phyloP scores from a whole-genome alignment of 2,888 invertebrate genomes.

The Portevinia maculata region DNA sequence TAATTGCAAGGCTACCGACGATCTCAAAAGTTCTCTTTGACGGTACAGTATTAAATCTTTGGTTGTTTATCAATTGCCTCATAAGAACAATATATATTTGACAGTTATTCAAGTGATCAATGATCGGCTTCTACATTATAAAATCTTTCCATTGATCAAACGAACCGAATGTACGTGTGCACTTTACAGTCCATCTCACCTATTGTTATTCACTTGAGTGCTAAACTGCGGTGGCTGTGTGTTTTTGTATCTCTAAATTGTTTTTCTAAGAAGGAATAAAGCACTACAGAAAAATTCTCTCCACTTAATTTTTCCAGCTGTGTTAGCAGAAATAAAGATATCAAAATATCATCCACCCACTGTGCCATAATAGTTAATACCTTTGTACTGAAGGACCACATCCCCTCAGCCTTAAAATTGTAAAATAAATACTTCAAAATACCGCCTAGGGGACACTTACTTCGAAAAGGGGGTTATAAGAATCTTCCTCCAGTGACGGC shows the following conservation, averaged over 20 bases:
- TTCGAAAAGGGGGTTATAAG: conserved; percentile 17
- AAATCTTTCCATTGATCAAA: conserved; percentile 11
- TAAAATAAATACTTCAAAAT: conserved; percentile 67
- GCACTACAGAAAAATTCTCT: conserved; percentile 57
- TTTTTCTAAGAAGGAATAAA: conserved; percentile 58
- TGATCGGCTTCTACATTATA: background rate
- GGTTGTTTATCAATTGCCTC: background rate
- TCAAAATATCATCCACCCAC: conserved; percentile 57
- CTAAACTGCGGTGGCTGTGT: conserved; percentile 16
- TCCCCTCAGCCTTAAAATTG: conserved; percentile 57
- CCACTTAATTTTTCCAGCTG: conserved; percentile 60
- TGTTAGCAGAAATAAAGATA: conserved; percentile 70
- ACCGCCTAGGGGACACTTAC: conserved; percentile 56
- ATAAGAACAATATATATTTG: background rate
- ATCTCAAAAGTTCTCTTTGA: background rate
- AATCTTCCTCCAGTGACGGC: conserved; percentile 6
- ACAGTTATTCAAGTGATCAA: conserved; percentile 8
- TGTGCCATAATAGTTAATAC: background rate
- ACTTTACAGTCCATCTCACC: conserved; percentile 18
- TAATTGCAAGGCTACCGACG: too few species aligned
- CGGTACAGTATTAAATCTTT: background rate
- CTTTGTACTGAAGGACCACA: conserved; percentile 7
- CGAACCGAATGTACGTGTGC: background rate
- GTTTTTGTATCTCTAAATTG: conserved; percentile 40
- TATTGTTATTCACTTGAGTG: conserved; percentile 44